phyloP scores from a whole-genome alignment of 2,113 vertebrate genomes.

The Poeciliopsis turrubarensis region DNA sequence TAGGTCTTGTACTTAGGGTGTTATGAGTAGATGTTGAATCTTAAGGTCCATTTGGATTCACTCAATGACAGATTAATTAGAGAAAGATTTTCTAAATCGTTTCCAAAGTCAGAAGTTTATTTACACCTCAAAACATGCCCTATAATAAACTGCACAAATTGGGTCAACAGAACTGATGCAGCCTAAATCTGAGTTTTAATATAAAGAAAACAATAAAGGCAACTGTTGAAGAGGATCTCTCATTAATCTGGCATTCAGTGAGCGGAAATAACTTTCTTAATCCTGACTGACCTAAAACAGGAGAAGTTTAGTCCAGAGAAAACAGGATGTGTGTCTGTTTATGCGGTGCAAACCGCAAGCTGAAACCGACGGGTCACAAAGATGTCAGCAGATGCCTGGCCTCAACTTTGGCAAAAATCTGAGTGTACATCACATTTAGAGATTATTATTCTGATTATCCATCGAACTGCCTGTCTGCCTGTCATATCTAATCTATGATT shows the following conservation, averaged over 20 bases:
- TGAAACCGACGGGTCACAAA: not conserved
- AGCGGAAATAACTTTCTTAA: not conserved
- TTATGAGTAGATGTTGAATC: too few species aligned
- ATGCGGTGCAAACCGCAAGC: not conserved
- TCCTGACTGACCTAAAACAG: not conserved
- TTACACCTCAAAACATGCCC: too few species aligned
- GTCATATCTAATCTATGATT: too few species aligned
- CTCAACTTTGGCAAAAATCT: not conserved
- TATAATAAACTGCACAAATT: not conserved
- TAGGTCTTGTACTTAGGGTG: too few species aligned
- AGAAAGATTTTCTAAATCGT: too few species aligned
- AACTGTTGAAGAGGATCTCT: not conserved
- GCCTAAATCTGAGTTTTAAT: not conserved
- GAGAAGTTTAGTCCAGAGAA: not conserved
- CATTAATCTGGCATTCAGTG: too few species aligned
- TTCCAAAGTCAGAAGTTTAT: too few species aligned
- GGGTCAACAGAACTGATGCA: not conserved
- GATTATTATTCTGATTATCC: too few species aligned
- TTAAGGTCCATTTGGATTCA: too few species aligned
- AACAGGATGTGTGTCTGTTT: not conserved
- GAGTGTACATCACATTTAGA: not conserved
- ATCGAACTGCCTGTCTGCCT: too few species aligned
- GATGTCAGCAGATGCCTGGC: not conserved
- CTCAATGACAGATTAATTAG: too few species aligned
- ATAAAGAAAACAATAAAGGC: not conserved